Evolutionary conservation across 1,140 invertebrate genomes (phyloP), one percentile per base, ranked within the genome.

Genomic region (Reticulitermes speratus): DNA sequence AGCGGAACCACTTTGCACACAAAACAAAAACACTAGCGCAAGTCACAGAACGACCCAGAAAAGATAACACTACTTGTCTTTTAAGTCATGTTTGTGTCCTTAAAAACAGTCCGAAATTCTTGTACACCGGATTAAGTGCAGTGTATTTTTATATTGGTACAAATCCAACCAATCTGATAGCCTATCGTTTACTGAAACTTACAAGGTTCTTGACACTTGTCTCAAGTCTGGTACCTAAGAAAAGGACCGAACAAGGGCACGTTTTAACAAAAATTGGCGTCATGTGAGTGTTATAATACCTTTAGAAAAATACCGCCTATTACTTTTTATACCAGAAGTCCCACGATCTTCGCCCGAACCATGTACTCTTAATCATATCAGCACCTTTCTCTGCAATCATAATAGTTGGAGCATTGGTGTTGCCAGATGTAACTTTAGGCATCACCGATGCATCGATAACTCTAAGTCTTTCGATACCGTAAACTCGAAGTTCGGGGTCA

Each of bases 371-470:
- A 86, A 97, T 96, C 88, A 97, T 90, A 91, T 97, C 96, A 0
- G 96, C 93, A 6, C 95, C 96, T 90, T 96, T 97, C 89, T 97
- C 97, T 1, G 93, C 97, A 52, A 97, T 96, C 96, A 97, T 97
- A 75, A 97, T 96, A 12, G 94, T 93, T 7, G 97, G 95, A 0
- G 96, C 96, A 90, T 97, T 97, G 0, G 96, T 97, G 88, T 97
- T 97, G 7, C 96, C 96, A 21, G 59, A 82, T 21, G 94, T 93
- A 3, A 96, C 93, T 3, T 90, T 89, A 0, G 96, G 96, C 94
- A 97, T 96, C n/a, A 96, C 92, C 38, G 95, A 96, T 0, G 95
- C 95, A 89, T 97, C 96, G 3, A 95, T 95, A 21, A 97, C 95
- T 44, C 96, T 91, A 9, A 97, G 91, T 14, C 94, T 92, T 69